Conservation (phyloP, 2,797 vertebrate species). For the Acanthornis magna region DNA sequence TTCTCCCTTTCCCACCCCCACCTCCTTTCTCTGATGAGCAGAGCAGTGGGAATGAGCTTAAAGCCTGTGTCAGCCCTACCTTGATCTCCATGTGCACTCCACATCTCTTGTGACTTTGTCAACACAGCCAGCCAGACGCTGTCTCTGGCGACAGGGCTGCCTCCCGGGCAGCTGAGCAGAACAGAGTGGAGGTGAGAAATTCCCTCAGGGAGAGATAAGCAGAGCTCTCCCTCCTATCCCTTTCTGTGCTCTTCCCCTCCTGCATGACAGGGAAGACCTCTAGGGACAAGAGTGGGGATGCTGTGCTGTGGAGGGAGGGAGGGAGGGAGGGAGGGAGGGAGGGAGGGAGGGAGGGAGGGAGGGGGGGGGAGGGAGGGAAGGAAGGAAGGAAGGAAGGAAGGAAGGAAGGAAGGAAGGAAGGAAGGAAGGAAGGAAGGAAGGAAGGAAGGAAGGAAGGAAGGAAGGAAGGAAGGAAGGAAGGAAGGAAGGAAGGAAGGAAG, state of each 20-base stretch:
- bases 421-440: background rate
- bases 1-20: background rate
- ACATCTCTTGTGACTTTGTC: slow-evolving; percentile 48
- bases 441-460: background rate
- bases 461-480: background rate
- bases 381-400: background rate
- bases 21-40: background rate
- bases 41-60: slow-evolving; percentile 11
- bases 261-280: background rate
- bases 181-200: slow-evolving; percentile 37
- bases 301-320: background rate
- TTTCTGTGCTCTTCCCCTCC: background rate
- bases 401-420: background rate
- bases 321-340: background rate
- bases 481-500: too few relatives aligned
- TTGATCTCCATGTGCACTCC: slow-evolving; percentile 36
- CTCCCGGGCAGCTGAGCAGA: slow-evolving; percentile 8
- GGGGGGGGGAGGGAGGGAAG: too few relatives aligned
- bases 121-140: background rate
- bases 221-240: background rate
- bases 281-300: background rate
- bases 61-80: slow-evolving; percentile 29
- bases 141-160: background rate
- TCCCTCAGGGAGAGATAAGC: slow-evolving; percentile 16
- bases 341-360: too few relatives aligned